Evolutionary conservation across 64 coral and sea anemone genomes (phyloP), one percentile per base, ranked within the genome.

Genomic region (Porites lutea): DNA sequence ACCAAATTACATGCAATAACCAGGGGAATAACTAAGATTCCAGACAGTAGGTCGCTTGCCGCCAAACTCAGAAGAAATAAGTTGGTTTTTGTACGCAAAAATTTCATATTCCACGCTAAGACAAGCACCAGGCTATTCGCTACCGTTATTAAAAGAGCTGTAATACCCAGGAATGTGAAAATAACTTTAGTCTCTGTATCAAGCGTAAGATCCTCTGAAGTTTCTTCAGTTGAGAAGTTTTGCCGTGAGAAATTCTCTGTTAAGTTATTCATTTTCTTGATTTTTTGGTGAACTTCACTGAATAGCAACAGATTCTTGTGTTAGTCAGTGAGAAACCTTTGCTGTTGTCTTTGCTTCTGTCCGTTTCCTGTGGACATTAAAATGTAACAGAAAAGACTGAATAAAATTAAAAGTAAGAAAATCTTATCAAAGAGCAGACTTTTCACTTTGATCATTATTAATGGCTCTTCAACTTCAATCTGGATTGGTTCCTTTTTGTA

Each of bases 1-100:
- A 37, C 52, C 19, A 71, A 15, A 8, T 70, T 83, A 62, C 89
- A 91, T 0, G 79, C 58, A 8, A 91, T 50, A 14, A 91, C 65
- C 45, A 91, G 78, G 3, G 89, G 89, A 11, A 91, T 60, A 9
- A 79, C 89, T 21, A 83, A 5, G 3, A 20, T 49, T 43, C 89
- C 89, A n/a, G 89, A 83, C 9, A 83, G 54, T 11, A 82, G 57
- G 45, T 91, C 89, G n/a, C 77, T 82, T 12, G 74, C 61, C 19
- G 89, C 89, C 18, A 91, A 62, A 51, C 89, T 91, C 16, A 74
- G 54, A 2, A 91, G 75, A 21, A 91, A 76, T 18, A 82, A 83
- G 65, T 91, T 91, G 12, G 89, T 72, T 47, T 60, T 91, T 7
- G 66, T 61, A 23, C 89, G 89, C 13, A 91, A 69, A 49, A 57